Evolutionary conservation across 2,797 vertebrate species (phyloP).

Genomic region (Fringilla coelebs): DNA sequence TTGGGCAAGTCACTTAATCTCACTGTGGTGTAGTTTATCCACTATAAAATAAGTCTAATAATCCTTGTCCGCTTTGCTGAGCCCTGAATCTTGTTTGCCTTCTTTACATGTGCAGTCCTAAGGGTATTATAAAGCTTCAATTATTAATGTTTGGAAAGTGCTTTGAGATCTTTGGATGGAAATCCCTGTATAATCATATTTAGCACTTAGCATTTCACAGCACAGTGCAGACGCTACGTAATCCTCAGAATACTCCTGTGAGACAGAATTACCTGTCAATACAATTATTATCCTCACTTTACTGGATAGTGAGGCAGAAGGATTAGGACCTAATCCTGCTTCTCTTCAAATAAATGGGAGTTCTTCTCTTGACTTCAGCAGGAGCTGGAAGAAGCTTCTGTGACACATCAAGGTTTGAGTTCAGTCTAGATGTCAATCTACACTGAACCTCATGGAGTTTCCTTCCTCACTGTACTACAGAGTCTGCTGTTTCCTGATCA

Average conservation of each 20-base stretch:
- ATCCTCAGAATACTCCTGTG: slow-evolving; percentile 62
- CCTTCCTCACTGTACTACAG: neutral
- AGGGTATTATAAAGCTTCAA: slow-evolving; percentile 66
- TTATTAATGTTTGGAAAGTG: slow-evolving; percentile 71
- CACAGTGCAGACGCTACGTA: slow-evolving; percentile 64
- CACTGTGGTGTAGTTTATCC: slow-evolving; percentile 51
- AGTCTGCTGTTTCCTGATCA: neutral
- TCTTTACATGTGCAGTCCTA: slow-evolving; percentile 61
- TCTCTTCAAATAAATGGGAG: slow-evolving; percentile 23
- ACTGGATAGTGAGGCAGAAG: slow-evolving; percentile 50
- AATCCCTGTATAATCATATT: slow-evolving; percentile 71
- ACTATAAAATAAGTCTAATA: slow-evolving; percentile 63
- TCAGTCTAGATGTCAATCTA: neutral
- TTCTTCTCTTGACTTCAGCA: slow-evolving; percentile 9
- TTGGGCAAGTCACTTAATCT: slow-evolving; percentile 57
- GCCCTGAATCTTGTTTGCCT: slow-evolving; percentile 66
- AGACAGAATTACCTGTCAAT: slow-evolving; percentile 71
- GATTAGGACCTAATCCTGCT: slow-evolving; percentile 60
- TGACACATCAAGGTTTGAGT: neutral
- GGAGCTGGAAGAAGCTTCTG: slow-evolving; percentile 1
- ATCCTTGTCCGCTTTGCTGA: slow-evolving; percentile 63
- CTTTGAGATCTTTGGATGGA: slow-evolving; percentile 69
- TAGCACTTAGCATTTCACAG: slow-evolving; percentile 69
- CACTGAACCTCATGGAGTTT: neutral
- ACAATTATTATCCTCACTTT: slow-evolving; percentile 70